Evolutionary conservation across 2,113 vertebrate genomes (phyloP).

Genomic region (Albula glossodonta): DNA sequence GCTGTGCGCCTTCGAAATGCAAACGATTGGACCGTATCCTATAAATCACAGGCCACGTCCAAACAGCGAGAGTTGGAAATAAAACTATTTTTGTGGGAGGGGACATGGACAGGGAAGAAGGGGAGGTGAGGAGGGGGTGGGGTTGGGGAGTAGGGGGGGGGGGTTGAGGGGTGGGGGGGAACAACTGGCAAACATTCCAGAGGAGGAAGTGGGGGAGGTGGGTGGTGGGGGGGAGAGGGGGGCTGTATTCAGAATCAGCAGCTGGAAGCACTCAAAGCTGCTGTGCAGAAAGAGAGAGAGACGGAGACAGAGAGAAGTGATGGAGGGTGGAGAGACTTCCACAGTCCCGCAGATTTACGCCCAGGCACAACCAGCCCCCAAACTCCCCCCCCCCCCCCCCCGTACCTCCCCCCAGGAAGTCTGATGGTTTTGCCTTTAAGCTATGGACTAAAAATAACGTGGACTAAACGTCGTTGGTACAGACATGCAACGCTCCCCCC

Average conservation of each 20-base stretch:
- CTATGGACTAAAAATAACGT: constrained; percentile 73
- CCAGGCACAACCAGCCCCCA: too few species aligned
- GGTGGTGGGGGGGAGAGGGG: constrained; percentile 37
- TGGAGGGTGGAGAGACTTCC: constrained; percentile 63
- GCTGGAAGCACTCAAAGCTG: constrained; percentile 79
- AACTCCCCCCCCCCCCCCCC: too few species aligned
- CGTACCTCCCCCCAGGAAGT: constrained; percentile 60
- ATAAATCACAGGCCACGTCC: constrained; percentile 76
- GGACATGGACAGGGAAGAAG: neutral
- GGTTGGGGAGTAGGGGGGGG: constrained; percentile 28
- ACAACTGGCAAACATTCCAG: constrained; percentile 63
- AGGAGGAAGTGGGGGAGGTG: constrained; percentile 63
- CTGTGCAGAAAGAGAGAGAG: constrained; percentile 46
- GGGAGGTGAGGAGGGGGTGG: constrained; percentile 33
- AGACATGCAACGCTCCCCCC: constrained; percentile 60
- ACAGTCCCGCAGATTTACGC: constrained; percentile 42
- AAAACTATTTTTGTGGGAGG: constrained; percentile 31
- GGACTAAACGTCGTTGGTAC: constrained; percentile 63
- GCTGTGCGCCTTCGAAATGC: constrained; percentile 60
- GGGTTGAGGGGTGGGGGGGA: constrained; percentile 43
- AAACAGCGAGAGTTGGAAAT: constrained; percentile 65
- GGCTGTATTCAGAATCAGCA: constrained; percentile 70
- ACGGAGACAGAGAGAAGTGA: constrained; percentile 61
- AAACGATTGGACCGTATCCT: constrained; percentile 66
- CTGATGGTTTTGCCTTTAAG: constrained; percentile 69